Conservation (phyloP, 2,888 invertebrate species). For the Papilio demoleus region DNA sequence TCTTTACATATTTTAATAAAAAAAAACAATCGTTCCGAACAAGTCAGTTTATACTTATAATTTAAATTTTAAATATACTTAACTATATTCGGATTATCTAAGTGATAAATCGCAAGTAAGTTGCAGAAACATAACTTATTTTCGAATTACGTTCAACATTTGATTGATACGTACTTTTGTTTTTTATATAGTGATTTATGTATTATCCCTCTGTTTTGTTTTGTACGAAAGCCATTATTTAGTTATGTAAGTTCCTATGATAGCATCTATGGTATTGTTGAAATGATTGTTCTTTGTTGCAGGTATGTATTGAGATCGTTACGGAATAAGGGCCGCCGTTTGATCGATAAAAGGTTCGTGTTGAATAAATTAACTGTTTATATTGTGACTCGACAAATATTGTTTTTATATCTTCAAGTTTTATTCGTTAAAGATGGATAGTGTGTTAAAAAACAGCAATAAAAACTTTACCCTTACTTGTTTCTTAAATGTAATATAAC, state of each 20-base stretch:
- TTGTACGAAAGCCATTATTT: conserved; percentile 47
- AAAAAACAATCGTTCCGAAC: no score
- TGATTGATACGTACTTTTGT: conserved; percentile 22
- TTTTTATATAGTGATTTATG: conserved; percentile 24
- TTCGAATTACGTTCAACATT: conserved; percentile 7
- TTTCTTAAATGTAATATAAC: no score
- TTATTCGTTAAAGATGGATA: neutral
- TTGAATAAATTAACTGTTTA: conserved; percentile 36
- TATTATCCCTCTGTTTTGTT: conserved; percentile 33
- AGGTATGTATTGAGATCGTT: conserved; percentile 67
- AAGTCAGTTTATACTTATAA: no score
- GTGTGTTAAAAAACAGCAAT: neutral
- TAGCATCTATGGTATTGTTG: conserved; percentile 56
- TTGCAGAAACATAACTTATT: no score
- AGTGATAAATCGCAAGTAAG: no score
- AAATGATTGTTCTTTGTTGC: conserved; percentile 74
- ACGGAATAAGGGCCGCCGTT: conserved; percentile 53
- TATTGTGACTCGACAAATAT: conserved; percentile 17
- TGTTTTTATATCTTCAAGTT: neutral
- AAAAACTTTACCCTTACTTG: neutral
- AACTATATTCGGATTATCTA: no score
- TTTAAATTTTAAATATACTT: no score
- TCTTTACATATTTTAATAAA: no score
- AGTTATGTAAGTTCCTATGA: conserved; percentile 53
- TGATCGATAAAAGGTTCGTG: conserved; percentile 37